Percentiles rank a stretch among this genome's conserved stretches.
Evolutionary conservation across 2,888 invertebrate genomes (phyloP).

Genomic region (Rapana venosa): DNA sequence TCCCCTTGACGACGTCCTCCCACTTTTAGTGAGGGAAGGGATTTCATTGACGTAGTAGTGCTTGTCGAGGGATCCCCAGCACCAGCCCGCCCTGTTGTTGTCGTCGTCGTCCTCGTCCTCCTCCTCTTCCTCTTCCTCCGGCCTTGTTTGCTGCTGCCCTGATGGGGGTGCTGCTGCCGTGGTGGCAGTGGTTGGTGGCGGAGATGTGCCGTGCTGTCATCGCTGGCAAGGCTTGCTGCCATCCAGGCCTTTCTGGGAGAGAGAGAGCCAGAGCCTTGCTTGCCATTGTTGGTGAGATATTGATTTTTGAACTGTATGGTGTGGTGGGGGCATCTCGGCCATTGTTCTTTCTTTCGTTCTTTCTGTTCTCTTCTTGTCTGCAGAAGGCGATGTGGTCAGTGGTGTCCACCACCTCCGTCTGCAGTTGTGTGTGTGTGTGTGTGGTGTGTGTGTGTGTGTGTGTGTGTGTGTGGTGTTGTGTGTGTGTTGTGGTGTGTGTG

Average conservation of each 20-base stretch:
- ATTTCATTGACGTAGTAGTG: too few relatives aligned
- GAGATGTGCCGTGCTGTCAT: not conserved
- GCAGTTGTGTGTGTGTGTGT: too few relatives aligned
- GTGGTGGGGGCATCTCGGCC: conserved; percentile 15
- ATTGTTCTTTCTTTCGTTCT: not conserved
- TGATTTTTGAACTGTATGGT: conserved; percentile 30
- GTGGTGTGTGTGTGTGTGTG: too few relatives aligned
- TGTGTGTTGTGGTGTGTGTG: too few relatives aligned
- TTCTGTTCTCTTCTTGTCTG: not conserved
- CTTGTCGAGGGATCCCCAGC: too few relatives aligned
- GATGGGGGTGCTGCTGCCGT: not conserved
- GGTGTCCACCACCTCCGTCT: too few relatives aligned
- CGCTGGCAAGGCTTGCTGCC: not conserved
- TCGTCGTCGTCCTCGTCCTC: not conserved
- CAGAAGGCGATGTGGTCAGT: too few relatives aligned
- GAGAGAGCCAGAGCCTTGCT: not conserved
- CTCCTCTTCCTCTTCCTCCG: not conserved
- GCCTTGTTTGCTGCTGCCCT: not conserved
- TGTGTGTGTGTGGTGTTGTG: too few relatives aligned
- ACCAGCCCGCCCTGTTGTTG: not conserved
- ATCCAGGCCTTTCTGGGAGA: not conserved
- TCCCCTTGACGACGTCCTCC: not conserved
- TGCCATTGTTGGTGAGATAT: conserved; percentile 28
- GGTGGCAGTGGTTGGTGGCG: not conserved
- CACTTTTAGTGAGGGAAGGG: too few relatives aligned